Base-by-base conservation (phyloP, 2,888 invertebrate species). In the Cheilosia vulpina region DNA sequence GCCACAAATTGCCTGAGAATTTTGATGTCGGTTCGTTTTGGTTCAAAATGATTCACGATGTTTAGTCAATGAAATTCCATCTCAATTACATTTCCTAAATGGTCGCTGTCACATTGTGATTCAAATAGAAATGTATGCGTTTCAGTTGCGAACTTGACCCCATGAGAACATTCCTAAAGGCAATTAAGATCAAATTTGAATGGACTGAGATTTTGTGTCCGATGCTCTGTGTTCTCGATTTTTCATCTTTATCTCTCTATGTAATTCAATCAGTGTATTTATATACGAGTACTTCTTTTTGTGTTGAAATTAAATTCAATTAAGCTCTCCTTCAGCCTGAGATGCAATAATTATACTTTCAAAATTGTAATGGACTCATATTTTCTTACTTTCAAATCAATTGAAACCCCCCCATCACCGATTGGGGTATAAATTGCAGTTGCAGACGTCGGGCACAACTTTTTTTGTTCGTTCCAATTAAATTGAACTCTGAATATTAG, bases 271-370 rank as follows among this genome's bases (percentile, higher is more conserved):
- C 82, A 66, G 58, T 63, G 76, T 45, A 13, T 38, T 2, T 11
- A 34, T 11, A 34, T 34, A 7, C 11, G 38, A 38, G 76, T 45
- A 71, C 38, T 65, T 34, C 19, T 47, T 53, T 58, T 21, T 69
- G 24, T 71, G 43, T 52, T 34, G 58, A 45, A 81, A 76, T 77
- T 82, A 65, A 77, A 77, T 76, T 71, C 76, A 82, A 82, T 82
- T 71, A 77, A 82, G 43, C 55, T 38, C 55, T 31, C 15, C 50
- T 71, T 57, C 9, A 9, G 31, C 38, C 4, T 38, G 38, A 9
- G 13, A 13, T 38, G 38, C 13, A 38, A 38, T 38, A 38, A 38
- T 38, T 38, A 38, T 38, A 38, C 38, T 38, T 38, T 38, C 38
- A 38, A 38, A 13, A 38, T 13, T 38, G 38, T 38, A 66, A 38